A percentile compares a stretch with the other conserved stretches of the same genome.
phyloP scores from a whole-genome alignment of 2,113 vertebrate species.

The Barnardius zonarius region DNA sequence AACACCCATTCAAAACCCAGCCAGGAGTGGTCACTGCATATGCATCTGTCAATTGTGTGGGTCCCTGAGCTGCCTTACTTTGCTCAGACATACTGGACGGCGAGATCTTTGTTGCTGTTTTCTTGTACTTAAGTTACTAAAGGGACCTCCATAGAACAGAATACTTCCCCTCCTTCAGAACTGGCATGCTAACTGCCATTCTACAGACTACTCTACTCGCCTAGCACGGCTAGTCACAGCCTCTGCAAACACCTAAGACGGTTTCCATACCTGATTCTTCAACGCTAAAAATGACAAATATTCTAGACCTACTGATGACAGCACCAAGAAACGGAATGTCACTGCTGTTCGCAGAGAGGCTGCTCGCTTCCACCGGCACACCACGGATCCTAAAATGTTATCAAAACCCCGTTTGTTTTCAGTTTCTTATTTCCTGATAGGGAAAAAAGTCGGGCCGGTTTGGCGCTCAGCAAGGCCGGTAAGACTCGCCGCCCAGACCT shows the following conservation, averaged over 20 bases:
- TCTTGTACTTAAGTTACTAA: fast-evolving
- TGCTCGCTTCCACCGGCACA: fast-evolving
- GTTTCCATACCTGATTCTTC: neutral
- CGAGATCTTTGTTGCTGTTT: neutral
- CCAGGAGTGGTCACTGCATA: neutral
- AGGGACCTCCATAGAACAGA: neutral
- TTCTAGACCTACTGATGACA: neutral
- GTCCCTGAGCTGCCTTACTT: neutral
- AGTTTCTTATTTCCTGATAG: neutral
- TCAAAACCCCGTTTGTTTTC: neutral
- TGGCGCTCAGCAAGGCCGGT: neutral
- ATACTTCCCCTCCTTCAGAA: neutral
- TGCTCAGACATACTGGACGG: too few species aligned
- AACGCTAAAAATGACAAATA: neutral
- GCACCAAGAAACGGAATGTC: fast-evolving
- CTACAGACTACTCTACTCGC: neutral
- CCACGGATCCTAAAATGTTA: fast-evolving
- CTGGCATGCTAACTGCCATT: fast-evolving
- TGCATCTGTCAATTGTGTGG: fast-evolving
- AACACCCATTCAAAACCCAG: neutral
- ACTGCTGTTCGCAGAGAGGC: neutral
- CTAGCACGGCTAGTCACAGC: neutral
- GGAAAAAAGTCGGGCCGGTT: neutral
- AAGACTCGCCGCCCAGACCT: neutral
- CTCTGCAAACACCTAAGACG: neutral